Base-by-base conservation (phyloP, 2,113 vertebrate species). In the Anser brachyrhynchus region DNA sequence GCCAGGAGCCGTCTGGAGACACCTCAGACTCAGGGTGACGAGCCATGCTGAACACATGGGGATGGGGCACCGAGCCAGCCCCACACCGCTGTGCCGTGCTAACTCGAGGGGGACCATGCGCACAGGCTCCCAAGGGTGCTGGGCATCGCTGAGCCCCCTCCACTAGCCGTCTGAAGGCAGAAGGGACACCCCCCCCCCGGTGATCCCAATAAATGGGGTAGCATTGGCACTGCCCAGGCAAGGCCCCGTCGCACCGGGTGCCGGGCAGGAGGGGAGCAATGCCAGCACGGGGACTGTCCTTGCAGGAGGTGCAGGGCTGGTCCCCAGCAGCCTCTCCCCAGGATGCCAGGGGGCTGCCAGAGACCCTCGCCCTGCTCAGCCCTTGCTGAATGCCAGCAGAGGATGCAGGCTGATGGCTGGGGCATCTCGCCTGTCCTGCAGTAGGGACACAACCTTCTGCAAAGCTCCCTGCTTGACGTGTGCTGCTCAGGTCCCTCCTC, bases 191-290 rank as follows among this genome's bases (percentile, higher is more conserved):
- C 8, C n/a, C 29, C 1, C 0, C 59, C 57, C 80, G 35, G 79
- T 57, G 22, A 83, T 86, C 29, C 55, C 90, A 97, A 97, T 97
- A 97, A 97, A 96, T 75, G 90, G 96, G 85, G 49, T 90, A 86
- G 91, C 16, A 4, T 94, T 94, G 82, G 85, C 90, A 43, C 90
- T 94, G 79, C 75, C 79, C 59, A 66, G 61, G 72, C 67, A 70
- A 73, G 43, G 79, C 49, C 43, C 21, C 13, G 25, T 64, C 77
- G 55, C 55, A 41, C 39, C 39, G 11, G 39, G 11, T 41, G 39
- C 39, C 11, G 39, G 39, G 39, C 39, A 41, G 39, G 39, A 41
- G 39, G 39, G 39, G 39, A 41, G 39, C 39, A 11, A 41, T 41
- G 39, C 39, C 39, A 41, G 39, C 39, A 11, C 5, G 39, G 39